Percentiles rank a stretch among this genome's conserved stretches.
Evolutionary conservation across 1,140 invertebrate species (phyloP).

Genomic region (Panonychus citri): DNA sequence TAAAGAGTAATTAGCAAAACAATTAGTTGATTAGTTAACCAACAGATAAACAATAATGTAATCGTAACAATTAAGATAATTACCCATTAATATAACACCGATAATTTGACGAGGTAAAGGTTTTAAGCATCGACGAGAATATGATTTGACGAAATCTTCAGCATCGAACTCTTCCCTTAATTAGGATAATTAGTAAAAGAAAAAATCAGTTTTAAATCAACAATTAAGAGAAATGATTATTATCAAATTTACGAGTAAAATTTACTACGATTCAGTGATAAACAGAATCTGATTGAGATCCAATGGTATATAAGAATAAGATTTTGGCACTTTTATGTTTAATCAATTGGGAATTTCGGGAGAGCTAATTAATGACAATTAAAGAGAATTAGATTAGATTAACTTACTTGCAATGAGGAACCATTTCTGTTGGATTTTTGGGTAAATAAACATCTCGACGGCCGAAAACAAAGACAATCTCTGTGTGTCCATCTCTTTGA

Average conservation of each 20-base stretch:
- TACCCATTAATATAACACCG: slow-evolving; percentile 5
- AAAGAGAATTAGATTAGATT: no score
- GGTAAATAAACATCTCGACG: slow-evolving; percentile 7
- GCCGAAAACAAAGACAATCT: slow-evolving; percentile 6
- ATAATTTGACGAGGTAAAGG: slow-evolving; percentile 6
- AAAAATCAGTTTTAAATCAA: no score
- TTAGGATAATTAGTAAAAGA: background rate
- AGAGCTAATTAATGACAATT: no score
- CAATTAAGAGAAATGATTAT: background rate
- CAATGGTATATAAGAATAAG: no score
- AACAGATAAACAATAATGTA: no score
- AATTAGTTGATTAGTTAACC: background rate
- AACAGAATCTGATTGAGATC: no score
- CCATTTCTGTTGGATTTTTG: slow-evolving; percentile 7
- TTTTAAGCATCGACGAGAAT: slow-evolving; percentile 5
- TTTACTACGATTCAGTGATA: no score
- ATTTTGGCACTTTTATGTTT: no score
- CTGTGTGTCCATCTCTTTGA: slow-evolving; percentile 4
- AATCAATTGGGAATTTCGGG: no score
- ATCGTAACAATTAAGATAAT: background rate
- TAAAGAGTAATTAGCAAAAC: background rate
- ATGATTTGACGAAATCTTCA: slow-evolving; percentile 8
- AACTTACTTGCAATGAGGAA: slow-evolving; percentile 9
- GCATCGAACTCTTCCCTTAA: slow-evolving; percentile 10
- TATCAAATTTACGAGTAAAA: no score